These are phyloP conservation scores for Phyllostomus discolor DNA, from an alignment of 2,113 vertebrate genomes.

Conservation along the genomic window DNA sequence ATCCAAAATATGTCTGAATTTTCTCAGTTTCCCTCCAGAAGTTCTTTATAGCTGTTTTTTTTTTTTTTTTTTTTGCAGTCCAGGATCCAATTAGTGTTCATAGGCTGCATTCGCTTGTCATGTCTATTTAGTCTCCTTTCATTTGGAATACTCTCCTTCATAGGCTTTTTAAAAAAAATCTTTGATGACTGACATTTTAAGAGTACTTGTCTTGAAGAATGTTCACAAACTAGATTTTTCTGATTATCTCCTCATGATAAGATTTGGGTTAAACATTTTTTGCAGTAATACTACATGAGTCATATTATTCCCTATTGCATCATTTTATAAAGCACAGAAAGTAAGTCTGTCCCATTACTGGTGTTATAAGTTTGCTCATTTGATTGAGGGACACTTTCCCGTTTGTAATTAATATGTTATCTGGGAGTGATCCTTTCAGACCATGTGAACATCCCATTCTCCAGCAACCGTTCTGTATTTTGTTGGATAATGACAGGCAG, in stretches of 20 bases:
- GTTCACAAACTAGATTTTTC: neutral
- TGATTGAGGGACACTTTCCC: neutral
- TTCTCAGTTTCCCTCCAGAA: neutral
- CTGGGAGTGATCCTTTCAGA: neutral
- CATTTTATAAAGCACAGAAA: neutral
- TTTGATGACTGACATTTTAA: neutral
- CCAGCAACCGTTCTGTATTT: neutral
- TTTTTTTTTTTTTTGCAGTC: neutral
- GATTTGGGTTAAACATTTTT: slow-evolving; percentile 4
- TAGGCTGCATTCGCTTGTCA: neutral
- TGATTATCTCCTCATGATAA: neutral
- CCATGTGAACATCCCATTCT: neutral
- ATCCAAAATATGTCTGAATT: neutral
- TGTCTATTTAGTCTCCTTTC: neutral
- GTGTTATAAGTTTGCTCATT: neutral
- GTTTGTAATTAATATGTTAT: neutral
- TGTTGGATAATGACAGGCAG: neutral
- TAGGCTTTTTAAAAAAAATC: neutral
- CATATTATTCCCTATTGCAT: neutral
- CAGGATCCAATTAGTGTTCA: neutral
- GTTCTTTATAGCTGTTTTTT: neutral
- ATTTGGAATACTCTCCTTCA: neutral
- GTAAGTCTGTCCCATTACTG: neutral
- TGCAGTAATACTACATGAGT: neutral
- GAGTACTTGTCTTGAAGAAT: neutral